Percentiles rank a stretch among this genome's conserved stretches.
Conservation (phyloP, 2,797 vertebrate genomes). For the Delichon dasypus region DNA sequence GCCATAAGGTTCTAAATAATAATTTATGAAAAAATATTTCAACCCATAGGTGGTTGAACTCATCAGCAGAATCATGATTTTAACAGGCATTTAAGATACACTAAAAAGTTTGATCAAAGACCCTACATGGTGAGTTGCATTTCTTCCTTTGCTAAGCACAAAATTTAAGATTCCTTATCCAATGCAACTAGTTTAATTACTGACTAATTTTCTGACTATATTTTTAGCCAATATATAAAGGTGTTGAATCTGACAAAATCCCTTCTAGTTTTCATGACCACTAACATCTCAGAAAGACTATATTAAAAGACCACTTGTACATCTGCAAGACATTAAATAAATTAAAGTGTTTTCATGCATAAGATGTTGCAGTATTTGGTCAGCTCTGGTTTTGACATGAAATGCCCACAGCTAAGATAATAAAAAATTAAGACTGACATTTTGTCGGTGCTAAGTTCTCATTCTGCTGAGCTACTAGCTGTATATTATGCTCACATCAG, state of each 20-base stretch:
- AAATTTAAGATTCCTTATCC: neutral
- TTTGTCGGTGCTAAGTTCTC: constrained; percentile 18
- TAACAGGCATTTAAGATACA: neutral
- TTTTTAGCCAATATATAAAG: neutral
- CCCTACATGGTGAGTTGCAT: neutral
- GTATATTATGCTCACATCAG: constrained; percentile 52
- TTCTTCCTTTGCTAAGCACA: neutral
- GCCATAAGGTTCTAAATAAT: neutral
- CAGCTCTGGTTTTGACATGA: constrained; percentile 49
- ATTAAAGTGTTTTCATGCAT: neutral
- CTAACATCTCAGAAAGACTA: neutral
- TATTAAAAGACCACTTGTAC: neutral
- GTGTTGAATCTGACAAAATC: neutral
- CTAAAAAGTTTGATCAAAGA: neutral
- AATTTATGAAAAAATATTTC: neutral
- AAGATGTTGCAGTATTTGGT: neutral
- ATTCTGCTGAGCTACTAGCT: constrained; percentile 57
- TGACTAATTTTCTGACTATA: neutral
- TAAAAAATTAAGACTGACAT: constrained; percentile 60
- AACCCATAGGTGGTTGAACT: neutral
- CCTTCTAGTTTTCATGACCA: neutral
- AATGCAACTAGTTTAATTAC: neutral
- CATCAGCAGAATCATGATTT: neutral
- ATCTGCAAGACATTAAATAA: constrained; percentile 6
- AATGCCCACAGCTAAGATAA: constrained; percentile 47